phyloP scores from a whole-genome alignment of 2,797 vertebrate species.

The Craterocephalus amniculus region DNA sequence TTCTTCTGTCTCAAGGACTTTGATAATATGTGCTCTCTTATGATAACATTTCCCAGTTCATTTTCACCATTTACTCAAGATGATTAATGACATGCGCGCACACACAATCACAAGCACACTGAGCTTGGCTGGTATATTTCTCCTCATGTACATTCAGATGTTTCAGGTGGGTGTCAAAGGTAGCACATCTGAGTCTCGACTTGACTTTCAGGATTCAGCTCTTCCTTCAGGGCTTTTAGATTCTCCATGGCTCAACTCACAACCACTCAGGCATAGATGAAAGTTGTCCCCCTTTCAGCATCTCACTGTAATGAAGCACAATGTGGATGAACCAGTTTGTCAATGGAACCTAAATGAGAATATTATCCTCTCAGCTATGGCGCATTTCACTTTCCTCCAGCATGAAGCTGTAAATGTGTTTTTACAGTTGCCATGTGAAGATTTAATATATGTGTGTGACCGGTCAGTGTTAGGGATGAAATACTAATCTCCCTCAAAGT shows the following conservation, averaged over 20 bases:
- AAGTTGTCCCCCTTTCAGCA: conserved; percentile 46
- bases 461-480: conserved; percentile 7
- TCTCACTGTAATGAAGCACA: conserved; percentile 1
- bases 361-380: conserved; percentile 13
- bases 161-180: conserved; percentile 32
- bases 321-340: conserved; percentile 31
- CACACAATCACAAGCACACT: conserved; percentile 3
- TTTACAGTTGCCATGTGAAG: conserved; percentile 7
- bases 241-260: conserved; percentile 45
- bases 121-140: conserved; percentile 16
- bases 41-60: conserved; percentile 37
- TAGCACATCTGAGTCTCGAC: conserved; percentile 37
- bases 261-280: conserved; percentile 53
- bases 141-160: conserved; percentile 27
- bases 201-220: conserved; percentile 47
- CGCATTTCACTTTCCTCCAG: neutral
- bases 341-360: conserved; percentile 48
- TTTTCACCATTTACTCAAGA: conserved; percentile 33
- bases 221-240: conserved; percentile 46
- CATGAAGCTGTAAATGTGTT: conserved; percentile 23
- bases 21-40: conserved; percentile 16
- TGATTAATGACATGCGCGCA: conserved; percentile 41
- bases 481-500: conserved; percentile 28
- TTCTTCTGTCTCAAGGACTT: conserved; percentile 51
- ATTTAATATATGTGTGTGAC: neutral